Evolutionary conservation across 2,113 vertebrate species (phyloP), one percentile per base, ranked within the genome.

Genomic region (Mola mola): DNA sequence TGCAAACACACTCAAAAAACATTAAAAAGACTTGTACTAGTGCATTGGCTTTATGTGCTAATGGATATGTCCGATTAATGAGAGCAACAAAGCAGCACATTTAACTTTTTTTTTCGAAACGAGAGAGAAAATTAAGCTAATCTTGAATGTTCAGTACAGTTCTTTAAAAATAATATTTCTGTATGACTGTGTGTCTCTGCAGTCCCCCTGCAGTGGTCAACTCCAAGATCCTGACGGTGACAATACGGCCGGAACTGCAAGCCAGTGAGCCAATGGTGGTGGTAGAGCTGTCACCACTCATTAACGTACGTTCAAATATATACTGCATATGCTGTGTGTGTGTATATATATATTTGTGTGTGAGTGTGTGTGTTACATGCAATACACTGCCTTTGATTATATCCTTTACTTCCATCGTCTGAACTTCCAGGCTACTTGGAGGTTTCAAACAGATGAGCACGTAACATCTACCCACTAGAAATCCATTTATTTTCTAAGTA

Each of bases 191-290:
- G 47, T 52, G 42, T 59, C 12, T 13, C 42, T 46, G 3, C 83
- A 98, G 96, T 84, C 86, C 91, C 41, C 95, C 96, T 0, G 81
- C 94, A 25, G 93, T 96, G 0, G 92, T 99, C 84, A 96, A 93
- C 78, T 99, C 97, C 57, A 94, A 96, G 84, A 94, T 98, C 80
- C 90, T 98, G 85, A 94, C 93, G 1, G 96, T 99, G 85, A 98
- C 96, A 0, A 94, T 98, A 38, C 94, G 96, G 36, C 97, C 96
- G 0, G 93, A 93, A 4, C 96, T 94, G 2, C 94, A 94, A 71
- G 91, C 89, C 57, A 81, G 91, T 0, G 95, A 97, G 66, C 95
- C 96, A 17, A 91, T 95, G n/a, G 94, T 98, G 34, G 92, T 95
- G 42, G 95, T 98, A 79, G 97, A 99, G 83, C 92, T 99, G 29